Evolutionary conservation across 2,113 vertebrate species (phyloP).

Genomic region (Damaliscus lunatus): DNA sequence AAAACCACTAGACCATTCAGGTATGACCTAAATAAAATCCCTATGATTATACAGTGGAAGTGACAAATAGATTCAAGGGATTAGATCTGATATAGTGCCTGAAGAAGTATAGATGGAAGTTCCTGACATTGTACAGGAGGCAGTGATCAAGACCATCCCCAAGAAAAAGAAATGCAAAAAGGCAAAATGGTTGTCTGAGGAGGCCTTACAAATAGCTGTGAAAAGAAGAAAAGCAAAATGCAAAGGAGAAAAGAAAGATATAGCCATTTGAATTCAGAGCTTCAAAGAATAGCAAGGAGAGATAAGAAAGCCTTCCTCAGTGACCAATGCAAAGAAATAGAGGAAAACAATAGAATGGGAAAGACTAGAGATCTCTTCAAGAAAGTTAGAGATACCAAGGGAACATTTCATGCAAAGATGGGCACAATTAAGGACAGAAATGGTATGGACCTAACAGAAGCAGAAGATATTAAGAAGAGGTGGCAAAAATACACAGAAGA

Average conservation of each 20-base stretch:
- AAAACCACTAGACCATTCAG: not conserved
- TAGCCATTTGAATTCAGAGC: not conserved
- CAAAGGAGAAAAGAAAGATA: not conserved
- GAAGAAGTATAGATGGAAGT: not conserved
- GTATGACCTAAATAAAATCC: not conserved
- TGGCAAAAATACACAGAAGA: not conserved
- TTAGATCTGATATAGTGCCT: not conserved
- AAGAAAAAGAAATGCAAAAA: not conserved
- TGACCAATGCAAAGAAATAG: not conserved
- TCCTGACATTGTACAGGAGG: not conserved
- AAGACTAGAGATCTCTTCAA: not conserved
- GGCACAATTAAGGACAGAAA: not conserved
- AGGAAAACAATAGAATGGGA: not conserved
- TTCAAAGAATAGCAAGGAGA: not conserved
- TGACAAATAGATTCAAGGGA: not conserved
- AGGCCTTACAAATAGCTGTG: not conserved
- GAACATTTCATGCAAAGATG: not conserved
- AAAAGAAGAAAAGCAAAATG: not conserved
- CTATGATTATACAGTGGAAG: not conserved
- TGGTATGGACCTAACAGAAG: not conserved
- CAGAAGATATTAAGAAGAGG: not conserved
- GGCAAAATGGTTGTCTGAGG: not conserved
- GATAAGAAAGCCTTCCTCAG: not conserved
- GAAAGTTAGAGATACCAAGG: not conserved
- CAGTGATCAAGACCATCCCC: not conserved